Evolutionary conservation across 2,113 vertebrate genomes (phyloP).

Genomic region (Bubo blakistoni): DNA sequence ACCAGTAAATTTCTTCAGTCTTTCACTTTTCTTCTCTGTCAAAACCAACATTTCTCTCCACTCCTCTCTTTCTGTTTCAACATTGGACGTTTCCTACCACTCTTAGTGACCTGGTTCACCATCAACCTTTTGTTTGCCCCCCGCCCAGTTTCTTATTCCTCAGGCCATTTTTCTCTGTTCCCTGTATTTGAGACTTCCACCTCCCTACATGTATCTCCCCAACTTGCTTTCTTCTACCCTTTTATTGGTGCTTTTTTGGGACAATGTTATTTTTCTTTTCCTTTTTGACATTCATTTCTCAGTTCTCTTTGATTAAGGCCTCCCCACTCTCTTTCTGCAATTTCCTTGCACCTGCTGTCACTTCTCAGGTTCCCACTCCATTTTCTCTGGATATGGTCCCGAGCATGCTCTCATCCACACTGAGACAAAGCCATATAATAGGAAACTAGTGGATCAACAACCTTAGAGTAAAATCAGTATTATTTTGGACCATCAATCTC

Average conservation of each 20-base stretch:
- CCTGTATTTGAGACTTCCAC: background rate
- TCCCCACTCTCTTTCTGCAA: background rate
- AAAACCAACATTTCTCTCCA: background rate
- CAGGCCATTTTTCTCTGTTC: background rate
- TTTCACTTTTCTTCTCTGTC: background rate
- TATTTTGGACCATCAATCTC: background rate
- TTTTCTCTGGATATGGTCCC: background rate
- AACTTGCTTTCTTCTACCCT: background rate
- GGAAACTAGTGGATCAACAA: background rate
- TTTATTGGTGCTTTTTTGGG: background rate
- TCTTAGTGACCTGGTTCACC: background rate
- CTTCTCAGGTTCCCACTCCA: background rate
- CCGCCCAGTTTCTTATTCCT: background rate
- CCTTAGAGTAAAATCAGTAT: background rate
- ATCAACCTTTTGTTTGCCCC: background rate
- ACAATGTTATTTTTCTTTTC: background rate
- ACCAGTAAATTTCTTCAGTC: background rate
- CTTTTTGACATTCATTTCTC: background rate
- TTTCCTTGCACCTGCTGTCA: background rate
- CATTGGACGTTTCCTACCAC: background rate
- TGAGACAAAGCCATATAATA: background rate
- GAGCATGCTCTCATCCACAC: background rate
- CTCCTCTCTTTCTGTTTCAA: background rate
- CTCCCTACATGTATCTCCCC: background rate
- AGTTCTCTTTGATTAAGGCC: background rate